A percentile compares a stretch with the other conserved stretches of the same genome.
Evolutionary conservation across 2,888 invertebrate species (phyloP).

Genomic region (Drosophila longiperda): DNA sequence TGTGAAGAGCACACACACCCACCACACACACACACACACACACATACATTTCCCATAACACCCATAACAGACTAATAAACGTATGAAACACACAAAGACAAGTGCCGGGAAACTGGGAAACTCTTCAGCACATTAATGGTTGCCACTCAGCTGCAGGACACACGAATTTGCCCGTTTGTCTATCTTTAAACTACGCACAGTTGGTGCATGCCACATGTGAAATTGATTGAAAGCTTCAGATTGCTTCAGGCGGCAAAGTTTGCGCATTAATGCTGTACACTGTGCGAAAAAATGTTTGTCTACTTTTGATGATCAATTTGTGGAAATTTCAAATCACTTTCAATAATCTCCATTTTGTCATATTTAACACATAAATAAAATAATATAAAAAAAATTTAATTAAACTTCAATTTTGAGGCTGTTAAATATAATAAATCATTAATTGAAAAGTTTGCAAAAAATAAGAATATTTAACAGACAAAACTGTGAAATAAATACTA

Average conservation of each 20-base stretch:
- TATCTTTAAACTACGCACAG: slow-evolving; percentile 7
- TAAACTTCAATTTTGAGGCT: not conserved
- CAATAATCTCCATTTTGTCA: not conserved
- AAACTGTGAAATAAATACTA: too few species aligned
- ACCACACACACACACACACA: not conserved
- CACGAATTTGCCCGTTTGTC: slow-evolving; percentile 6
- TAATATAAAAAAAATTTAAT: not conserved
- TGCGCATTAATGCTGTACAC: not conserved
- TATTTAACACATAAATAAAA: not conserved
- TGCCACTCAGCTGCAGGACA: slow-evolving; percentile 41
- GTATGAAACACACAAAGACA: slow-evolving; percentile 1
- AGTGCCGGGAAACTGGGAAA: not conserved
- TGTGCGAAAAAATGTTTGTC: not conserved
- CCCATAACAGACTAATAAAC: slow-evolving; percentile 12
- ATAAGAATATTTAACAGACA: not conserved
- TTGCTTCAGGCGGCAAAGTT: not conserved
- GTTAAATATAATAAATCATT: too few species aligned
- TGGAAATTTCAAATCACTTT: not conserved
- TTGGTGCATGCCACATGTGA: slow-evolving; percentile 32
- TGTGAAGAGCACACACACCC: not conserved
- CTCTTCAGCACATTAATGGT: slow-evolving; percentile 28
- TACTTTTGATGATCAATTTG: not conserved
- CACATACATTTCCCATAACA: not conserved
- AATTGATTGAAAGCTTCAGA: slow-evolving; percentile 45
- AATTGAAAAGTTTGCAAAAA: not conserved